Evolutionary conservation across 2,113 vertebrate species (phyloP).

Genomic region (Serranochromis macrocephalus): DNA sequence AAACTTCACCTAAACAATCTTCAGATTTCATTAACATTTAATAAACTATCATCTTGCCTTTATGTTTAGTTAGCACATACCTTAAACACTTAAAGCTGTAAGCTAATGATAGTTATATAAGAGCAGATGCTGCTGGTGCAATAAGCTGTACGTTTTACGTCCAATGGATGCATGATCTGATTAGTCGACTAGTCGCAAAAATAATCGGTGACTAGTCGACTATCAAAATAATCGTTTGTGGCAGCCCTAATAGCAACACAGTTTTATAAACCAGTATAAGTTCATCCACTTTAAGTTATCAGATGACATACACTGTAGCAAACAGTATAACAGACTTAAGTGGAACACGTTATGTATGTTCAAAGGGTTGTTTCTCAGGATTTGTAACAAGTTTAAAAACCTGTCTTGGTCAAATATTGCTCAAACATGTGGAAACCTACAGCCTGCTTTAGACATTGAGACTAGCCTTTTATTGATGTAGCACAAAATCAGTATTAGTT

Average conservation of each 20-base stretch:
- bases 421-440: neutral
- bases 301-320: neutral
- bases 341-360: neutral
- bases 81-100: neutral
- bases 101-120: neutral
- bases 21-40: rapidly evolving
- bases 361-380: neutral
- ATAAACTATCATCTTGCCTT: neutral
- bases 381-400: neutral
- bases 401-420: neutral
- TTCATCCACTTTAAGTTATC: neutral
- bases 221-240: neutral
- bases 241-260: neutral
- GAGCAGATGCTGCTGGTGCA: neutral
- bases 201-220: rapidly evolving
- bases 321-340: neutral
- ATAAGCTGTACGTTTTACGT: rapidly evolving
- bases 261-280: neutral
- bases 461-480: neutral
- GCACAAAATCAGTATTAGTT: neutral
- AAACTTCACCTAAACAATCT: neutral
- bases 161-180: neutral
- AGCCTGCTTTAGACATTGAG: neutral
- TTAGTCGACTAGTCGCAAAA: rapidly evolving
- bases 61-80: neutral